These are phyloP conservation scores for Malacoctenus gilli DNA, from an alignment of 2,797 vertebrate species.

Conservation along the genomic window DNA sequence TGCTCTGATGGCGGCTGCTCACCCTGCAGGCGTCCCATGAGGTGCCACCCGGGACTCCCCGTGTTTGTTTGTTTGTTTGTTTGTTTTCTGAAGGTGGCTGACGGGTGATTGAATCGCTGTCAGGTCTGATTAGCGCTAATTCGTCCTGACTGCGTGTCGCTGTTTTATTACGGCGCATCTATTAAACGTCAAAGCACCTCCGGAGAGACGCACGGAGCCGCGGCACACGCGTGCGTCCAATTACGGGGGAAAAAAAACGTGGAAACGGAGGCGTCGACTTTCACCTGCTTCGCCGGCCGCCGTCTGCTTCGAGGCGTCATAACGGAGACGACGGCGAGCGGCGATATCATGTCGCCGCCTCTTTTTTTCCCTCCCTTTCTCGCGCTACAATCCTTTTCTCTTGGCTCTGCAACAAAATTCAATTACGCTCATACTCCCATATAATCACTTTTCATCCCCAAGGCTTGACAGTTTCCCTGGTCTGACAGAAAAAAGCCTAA, in stretches of 20 bases:
- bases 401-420: conserved; percentile 69
- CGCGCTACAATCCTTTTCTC: conserved; percentile 49
- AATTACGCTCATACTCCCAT: conserved; percentile 77
- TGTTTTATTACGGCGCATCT: too few species aligned
- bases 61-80: conserved; percentile 2
- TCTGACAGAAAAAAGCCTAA: conserved; percentile 74
- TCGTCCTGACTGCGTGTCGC: conserved; percentile 16
- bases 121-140: conserved; percentile 28
- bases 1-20: too few species aligned
- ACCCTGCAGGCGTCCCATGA: too few species aligned
- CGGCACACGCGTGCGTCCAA: too few species aligned
- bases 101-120: conserved; percentile 6
- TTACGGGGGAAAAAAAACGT: too few species aligned
- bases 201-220: too few species aligned
- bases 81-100: conserved; percentile 5
- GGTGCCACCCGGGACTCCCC: not conserved
- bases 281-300: too few species aligned
- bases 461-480: conserved; percentile 74
- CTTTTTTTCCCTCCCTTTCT: not conserved
- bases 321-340: conserved; percentile 1
- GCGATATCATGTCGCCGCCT: conserved; percentile 34
- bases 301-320: conserved; percentile 22
- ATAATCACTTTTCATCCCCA: conserved; percentile 82
- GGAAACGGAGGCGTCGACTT: too few species aligned
- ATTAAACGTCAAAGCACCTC: too few species aligned